Percentiles rank a stretch among this genome's conserved stretches.
Conservation (phyloP, 2,113 vertebrate species). For the Camelus dromedarius region DNA sequence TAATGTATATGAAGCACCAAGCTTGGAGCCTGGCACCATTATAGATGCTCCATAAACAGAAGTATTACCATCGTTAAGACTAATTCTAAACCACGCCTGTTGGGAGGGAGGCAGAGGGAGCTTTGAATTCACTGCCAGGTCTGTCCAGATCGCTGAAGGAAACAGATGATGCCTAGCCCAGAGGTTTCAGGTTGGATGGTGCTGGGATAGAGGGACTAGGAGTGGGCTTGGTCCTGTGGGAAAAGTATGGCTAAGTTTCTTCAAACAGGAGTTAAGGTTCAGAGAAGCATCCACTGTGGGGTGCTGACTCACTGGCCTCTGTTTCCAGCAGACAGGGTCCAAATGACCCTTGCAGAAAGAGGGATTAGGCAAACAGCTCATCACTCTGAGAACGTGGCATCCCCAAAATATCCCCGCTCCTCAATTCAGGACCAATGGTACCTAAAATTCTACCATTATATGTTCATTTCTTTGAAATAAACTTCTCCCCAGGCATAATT, state of each 20-base stretch:
- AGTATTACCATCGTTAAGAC: conserved; percentile 68
- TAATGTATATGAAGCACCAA: neutral
- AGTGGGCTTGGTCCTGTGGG: neutral
- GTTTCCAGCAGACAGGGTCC: neutral
- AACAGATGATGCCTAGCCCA: neutral
- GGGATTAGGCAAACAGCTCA: neutral
- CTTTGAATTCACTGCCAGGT: neutral
- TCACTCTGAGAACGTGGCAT: neutral
- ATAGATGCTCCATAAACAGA: conserved; percentile 59
- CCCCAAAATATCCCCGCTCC: neutral
- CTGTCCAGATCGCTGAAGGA: neutral
- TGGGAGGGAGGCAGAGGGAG: neutral
- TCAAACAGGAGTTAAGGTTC: conserved; percentile 9
- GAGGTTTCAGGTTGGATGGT: neutral
- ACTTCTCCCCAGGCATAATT: neutral
- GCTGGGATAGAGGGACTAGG: neutral
- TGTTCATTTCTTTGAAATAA: conserved; percentile 28
- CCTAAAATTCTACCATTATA: neutral
- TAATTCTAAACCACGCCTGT: neutral
- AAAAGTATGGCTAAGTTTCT: neutral
- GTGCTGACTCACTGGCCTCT: neutral
- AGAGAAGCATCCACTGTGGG: neutral
- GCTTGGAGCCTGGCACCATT: conserved; percentile 9
- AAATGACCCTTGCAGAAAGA: neutral
- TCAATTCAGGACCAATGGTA: neutral